Conservation (phyloP, 2,888 invertebrate genomes). For the Lamellibrachia columna region DNA sequence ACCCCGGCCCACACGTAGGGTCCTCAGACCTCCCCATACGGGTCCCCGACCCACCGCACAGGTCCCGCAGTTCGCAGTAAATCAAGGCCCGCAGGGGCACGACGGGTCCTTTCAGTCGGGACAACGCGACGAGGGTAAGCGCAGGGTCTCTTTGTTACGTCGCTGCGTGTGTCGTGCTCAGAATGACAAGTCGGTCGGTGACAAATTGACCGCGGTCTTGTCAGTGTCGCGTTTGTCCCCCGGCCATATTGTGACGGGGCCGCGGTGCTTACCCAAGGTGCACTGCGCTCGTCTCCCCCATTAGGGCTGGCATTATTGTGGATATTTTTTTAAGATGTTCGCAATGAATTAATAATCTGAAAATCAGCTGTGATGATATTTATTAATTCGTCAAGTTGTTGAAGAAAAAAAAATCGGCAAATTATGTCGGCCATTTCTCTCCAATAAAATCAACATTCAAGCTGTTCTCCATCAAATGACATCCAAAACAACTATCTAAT, state of each 20-base stretch:
- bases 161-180: not conserved
- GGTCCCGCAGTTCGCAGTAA: conserved; percentile 10
- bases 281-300: not conserved
- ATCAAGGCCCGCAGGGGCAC: not conserved
- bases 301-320: too few species aligned
- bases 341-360: too few species aligned
- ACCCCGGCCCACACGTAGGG: not conserved
- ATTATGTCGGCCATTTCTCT: too few species aligned
- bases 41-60: not conserved
- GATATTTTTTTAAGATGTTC: too few species aligned
- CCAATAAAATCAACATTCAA: too few species aligned
- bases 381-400: too few species aligned
- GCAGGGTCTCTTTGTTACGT: not conserved
- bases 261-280: not conserved
- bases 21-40: not conserved
- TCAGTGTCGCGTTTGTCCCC: not conserved
- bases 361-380: too few species aligned
- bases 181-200: not conserved
- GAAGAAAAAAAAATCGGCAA: too few species aligned
- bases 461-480: too few species aligned
- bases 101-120: not conserved
- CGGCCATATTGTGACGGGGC: not conserved
- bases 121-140: not conserved
- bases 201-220: not conserved
- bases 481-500: too few species aligned